Percentiles rank a stretch among this genome's conserved stretches.
These are phyloP conservation scores for Synanthedon myopaeformis DNA, from an alignment of 2,888 invertebrate genomes.

Conservation along the genomic window DNA sequence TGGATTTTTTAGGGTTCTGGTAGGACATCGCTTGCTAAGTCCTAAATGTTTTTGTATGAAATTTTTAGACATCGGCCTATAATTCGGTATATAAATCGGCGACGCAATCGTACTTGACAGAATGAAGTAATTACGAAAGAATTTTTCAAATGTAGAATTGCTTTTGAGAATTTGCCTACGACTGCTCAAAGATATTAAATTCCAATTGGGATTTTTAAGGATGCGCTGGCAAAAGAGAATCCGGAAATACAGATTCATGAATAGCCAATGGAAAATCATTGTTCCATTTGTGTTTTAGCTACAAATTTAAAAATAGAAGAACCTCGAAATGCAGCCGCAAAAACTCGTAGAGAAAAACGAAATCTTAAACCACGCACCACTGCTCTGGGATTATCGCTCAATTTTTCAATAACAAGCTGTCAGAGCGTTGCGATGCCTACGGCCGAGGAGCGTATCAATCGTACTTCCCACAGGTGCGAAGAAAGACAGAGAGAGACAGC, in stretches of 20 bases:
- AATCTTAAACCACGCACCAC: constrained; percentile 43
- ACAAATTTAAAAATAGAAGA: constrained; percentile 4
- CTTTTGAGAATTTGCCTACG: too few species aligned
- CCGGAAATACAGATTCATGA: neutral
- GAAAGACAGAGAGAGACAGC: constrained; percentile 7
- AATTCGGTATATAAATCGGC: too few species aligned
- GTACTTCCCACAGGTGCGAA: constrained; percentile 46
- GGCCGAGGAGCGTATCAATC: constrained; percentile 50
- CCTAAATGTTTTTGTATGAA: too few species aligned
- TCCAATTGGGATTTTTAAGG: too few species aligned
- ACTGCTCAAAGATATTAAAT: too few species aligned
- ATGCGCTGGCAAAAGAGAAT: too few species aligned
- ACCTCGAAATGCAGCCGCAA: neutral
- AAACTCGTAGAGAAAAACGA: constrained; percentile 11
- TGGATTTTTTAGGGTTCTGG: too few species aligned
- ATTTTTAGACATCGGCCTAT: too few species aligned
- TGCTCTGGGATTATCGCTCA: constrained; percentile 51
- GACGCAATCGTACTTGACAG: too few species aligned
- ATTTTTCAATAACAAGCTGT: constrained; percentile 65
- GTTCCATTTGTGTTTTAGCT: constrained; percentile 1
- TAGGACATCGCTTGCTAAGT: too few species aligned
- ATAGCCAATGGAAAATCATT: neutral
- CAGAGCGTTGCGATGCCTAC: constrained; percentile 35
- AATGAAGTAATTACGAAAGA: too few species aligned
- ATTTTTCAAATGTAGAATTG: too few species aligned